Evolutionary conservation across 2,888 invertebrate genomes (phyloP), one percentile per base, ranked within the genome.

Genomic region (Eilema griseolum): DNA sequence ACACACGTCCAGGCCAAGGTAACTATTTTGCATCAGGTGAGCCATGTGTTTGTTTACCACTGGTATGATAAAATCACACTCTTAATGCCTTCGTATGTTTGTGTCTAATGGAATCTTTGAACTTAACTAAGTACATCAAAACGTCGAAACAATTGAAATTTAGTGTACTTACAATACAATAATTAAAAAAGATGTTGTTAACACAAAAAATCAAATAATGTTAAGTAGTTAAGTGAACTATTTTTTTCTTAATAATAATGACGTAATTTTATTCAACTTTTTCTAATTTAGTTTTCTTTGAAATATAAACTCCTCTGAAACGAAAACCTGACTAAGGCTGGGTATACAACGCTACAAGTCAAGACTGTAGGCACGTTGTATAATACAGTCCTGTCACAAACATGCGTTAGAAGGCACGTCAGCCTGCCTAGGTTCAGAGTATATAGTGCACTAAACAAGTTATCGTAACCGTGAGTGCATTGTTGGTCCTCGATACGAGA

Each of bases 401-500:
- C 52, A 52, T n/a, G 8, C 52, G 52, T 52, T 52, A 52, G 41
- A 28, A 12, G 7, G 59, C 16, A 26, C 59, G 23, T 26, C 59
- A 26, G 20, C 5, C 28, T 59, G 59, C 16, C 33, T n/a, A n/a
- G n/a, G n/a, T n/a, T n/a, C 33, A 3, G 62, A 37, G 28, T 65
- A 28, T 26, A 56, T 26, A 57, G 56, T 24, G 26, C 28, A n/a
- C 26, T 68, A 68, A 63, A 41, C 59, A 63, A 68, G 41, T 68
- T 68, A 68, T 59, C 56, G 56, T 37, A 59, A 26, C 28, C 23
- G 26, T 26, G 33, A 63, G 63, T 68, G 63, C 68, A 68, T 28
- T 41, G 57, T 63, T 56, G 33, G 67, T n/a, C 26, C 28, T 23
- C n/a, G 56, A 33, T 20, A 23, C 62, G 26, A 37, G 20, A n/a